Evolutionary conservation across 2,797 vertebrate genomes (phyloP).

Genomic region (Podarcis lilfordi): DNA sequence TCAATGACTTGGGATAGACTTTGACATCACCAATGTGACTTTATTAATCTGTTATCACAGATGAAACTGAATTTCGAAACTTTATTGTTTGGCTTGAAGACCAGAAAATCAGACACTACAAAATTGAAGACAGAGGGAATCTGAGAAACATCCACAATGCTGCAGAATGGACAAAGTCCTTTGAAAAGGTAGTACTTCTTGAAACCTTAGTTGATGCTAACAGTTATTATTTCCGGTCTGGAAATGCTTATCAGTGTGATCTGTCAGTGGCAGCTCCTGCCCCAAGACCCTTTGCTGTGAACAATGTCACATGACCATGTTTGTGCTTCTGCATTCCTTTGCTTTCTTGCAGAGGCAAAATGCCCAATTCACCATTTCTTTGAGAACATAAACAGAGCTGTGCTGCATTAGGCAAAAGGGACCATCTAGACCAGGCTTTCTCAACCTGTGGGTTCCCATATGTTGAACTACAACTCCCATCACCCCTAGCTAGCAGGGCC

Average conservation of each 20-base stretch:
- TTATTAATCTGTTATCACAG: constrained; percentile 69
- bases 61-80: constrained; percentile 97
- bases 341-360: neutral
- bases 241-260: neutral
- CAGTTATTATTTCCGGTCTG: neutral
- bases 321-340: neutral
- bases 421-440: no score
- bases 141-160: constrained; percentile 93
- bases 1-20: neutral
- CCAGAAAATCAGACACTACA: constrained; percentile 98
- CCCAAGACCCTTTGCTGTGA: neutral
- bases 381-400: no score
- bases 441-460: no score
- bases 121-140: constrained; percentile 95
- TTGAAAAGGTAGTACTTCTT: constrained; percentile 84
- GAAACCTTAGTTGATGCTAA: neutral
- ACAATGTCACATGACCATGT: neutral
- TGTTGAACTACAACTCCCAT: no score
- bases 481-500: no score
- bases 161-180: constrained; percentile 89
- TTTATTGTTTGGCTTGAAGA: constrained; percentile 98
- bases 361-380: neutral
- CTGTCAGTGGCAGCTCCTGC: neutral
- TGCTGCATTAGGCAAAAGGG: no score
- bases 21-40: neutral